Evolutionary conservation across 2,113 vertebrate genomes (phyloP).

Genomic region (Laterallus jamaicensis): DNA sequence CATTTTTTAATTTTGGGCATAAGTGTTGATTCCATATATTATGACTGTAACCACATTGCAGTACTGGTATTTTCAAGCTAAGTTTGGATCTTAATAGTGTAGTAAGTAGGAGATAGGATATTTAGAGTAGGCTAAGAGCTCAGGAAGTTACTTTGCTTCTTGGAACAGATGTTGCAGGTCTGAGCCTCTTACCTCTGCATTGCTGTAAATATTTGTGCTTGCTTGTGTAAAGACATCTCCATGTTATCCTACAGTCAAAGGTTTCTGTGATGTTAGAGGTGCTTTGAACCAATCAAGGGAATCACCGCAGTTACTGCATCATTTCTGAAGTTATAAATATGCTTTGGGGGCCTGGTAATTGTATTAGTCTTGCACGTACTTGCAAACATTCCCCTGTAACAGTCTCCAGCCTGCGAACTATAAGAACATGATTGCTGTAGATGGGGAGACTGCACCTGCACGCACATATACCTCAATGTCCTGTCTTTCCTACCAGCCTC

Average conservation of each 20-base stretch:
- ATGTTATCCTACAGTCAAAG: background rate
- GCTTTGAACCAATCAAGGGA: background rate
- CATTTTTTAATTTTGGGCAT: background rate
- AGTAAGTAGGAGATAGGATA: background rate
- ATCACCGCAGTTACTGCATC: background rate
- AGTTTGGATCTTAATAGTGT: background rate
- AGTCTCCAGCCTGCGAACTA: background rate
- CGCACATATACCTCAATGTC: background rate
- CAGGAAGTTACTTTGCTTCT: background rate
- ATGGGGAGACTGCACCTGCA: background rate
- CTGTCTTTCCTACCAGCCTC: background rate
- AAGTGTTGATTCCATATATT: background rate
- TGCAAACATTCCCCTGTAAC: background rate
- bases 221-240: background rate
- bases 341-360: background rate
- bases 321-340: background rate
- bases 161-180: background rate
- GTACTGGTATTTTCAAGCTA: background rate
- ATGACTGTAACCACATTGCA: background rate
- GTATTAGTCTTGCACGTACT: background rate
- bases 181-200: background rate
- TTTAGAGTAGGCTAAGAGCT: background rate
- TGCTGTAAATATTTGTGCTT: background rate
- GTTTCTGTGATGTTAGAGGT: background rate
- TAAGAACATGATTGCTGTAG: background rate